Conservation (phyloP, 2,113 vertebrate genomes). For the Haliaeetus leucogaster region DNA sequence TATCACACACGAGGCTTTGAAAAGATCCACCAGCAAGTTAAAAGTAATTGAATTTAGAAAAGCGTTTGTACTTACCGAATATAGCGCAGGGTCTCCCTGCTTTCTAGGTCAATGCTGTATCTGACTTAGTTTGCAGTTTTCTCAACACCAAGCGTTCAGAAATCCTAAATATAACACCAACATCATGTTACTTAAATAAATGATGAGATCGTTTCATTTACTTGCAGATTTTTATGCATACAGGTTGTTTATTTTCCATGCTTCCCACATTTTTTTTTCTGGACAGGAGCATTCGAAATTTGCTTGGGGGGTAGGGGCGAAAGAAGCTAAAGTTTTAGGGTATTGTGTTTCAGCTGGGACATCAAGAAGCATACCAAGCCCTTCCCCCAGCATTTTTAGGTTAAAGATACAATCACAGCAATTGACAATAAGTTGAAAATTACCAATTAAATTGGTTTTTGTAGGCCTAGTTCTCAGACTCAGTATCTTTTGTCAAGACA, state of each 20-base stretch:
- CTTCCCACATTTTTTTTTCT: neutral
- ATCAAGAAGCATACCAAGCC: neutral
- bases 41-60: neutral
- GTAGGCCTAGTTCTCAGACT: neutral
- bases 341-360: neutral
- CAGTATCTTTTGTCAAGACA: neutral
- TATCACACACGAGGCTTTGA: neutral
- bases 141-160: neutral
- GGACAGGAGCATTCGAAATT: neutral
- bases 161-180: neutral
- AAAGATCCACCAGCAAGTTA: neutral
- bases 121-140: neutral
- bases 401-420: neutral
- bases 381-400: neutral
- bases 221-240: neutral
- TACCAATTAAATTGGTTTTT: neutral
- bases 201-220: neutral
- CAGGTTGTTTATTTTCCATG: neutral
- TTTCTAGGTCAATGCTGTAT: neutral
- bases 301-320: rapidly evolving
- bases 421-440: neutral
- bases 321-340: neutral
- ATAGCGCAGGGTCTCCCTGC: neutral
- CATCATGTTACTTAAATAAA: neutral
- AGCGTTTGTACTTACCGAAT: neutral